These are phyloP conservation scores for Steinernema carpocapsae DNA, from an alignment of 2,888 invertebrate genomes.

Conservation along the genomic window DNA sequence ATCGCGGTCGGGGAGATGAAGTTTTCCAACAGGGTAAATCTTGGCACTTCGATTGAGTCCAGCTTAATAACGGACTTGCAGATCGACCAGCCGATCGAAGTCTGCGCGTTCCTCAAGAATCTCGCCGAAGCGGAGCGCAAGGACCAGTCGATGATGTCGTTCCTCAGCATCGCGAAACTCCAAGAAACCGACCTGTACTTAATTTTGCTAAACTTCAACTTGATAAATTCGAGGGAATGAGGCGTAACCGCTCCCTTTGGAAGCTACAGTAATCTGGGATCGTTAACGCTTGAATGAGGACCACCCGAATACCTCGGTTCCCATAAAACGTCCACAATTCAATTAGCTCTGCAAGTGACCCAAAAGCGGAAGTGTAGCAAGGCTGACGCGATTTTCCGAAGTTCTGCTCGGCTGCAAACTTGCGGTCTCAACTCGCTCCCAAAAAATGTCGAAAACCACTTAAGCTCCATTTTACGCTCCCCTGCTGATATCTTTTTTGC, in stretches of 20 bases:
- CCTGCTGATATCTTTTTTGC: not conserved
- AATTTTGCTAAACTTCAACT: not conserved
- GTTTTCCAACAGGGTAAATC: not conserved
- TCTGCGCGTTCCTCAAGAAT: not conserved
- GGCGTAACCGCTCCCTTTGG: not conserved
- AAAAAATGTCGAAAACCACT: constrained; percentile 25
- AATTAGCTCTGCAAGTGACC: not conserved
- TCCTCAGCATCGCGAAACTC: not conserved
- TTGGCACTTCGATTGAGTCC: no score
- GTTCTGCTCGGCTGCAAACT: not conserved
- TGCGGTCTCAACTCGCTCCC: not conserved
- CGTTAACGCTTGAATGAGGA: no score
- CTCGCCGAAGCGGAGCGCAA: not conserved
- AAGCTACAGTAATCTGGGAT: no score
- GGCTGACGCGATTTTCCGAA: not conserved
- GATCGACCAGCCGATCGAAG: no score
- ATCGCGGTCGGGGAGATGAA: not conserved
- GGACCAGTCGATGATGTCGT: not conserved
- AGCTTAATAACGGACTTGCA: no score
- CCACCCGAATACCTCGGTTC: no score
- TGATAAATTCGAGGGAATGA: not conserved
- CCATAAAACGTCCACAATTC: not conserved
- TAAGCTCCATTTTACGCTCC: constrained; percentile 19
- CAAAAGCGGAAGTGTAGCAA: not conserved
- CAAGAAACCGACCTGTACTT: not conserved